Percentiles rank a stretch among this genome's conserved stretches.
phyloP scores from a whole-genome alignment of 2,113 vertebrate genomes.

The Seriola rivoliana region DNA sequence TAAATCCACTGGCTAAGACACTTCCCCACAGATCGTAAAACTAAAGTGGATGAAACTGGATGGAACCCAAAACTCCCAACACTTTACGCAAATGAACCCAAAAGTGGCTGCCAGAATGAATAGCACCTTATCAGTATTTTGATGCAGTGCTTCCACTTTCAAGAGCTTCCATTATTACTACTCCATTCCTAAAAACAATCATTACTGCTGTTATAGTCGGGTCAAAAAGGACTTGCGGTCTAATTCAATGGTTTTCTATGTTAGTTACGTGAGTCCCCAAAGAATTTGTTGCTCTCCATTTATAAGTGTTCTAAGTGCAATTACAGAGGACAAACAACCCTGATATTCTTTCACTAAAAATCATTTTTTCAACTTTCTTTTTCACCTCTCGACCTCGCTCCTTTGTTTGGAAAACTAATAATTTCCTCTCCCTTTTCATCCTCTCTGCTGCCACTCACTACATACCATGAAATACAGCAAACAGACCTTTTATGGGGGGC shows the following conservation, averaged over 20 bases:
- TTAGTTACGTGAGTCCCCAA: conserved; percentile 1
- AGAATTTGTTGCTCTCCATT: not conserved
- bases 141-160: conserved; percentile 36
- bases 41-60: conserved; percentile 78
- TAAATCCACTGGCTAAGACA: conserved; percentile 10
- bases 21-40: conserved; percentile 51
- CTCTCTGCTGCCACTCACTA: not conserved
- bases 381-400: not conserved
- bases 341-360: not conserved
- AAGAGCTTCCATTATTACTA: conserved; percentile 39
- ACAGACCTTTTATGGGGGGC: not conserved
- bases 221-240: conserved; percentile 38
- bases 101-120: conserved; percentile 59
- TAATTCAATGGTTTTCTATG: not conserved
- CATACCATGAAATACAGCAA: conserved; percentile 14
- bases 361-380: not conserved
- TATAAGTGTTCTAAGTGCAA: conserved; percentile 27
- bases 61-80: conserved; percentile 51
- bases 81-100: conserved; percentile 74
- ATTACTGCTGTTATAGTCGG: conserved; percentile 24
- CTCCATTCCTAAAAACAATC: conserved; percentile 37
- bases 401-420: not conserved
- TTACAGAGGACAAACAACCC: not conserved
- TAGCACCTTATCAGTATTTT: conserved; percentile 40
- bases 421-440: not conserved